Evolutionary conservation across 2,888 invertebrate species (phyloP).

Genomic region (Liopterus haemorrhoidalis): DNA sequence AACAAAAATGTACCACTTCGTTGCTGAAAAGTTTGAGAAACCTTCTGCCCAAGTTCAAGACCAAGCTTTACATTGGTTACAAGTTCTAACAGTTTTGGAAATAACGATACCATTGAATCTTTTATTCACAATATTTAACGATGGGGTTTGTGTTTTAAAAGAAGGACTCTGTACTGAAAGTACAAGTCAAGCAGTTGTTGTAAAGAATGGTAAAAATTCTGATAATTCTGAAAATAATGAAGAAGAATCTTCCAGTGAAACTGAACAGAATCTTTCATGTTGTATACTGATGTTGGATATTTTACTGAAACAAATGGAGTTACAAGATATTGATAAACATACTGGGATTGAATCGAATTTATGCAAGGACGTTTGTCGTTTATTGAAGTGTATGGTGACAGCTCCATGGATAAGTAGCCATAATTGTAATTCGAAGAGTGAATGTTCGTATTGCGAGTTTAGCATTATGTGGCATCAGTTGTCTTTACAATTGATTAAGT

Average conservation of each 20-base stretch:
- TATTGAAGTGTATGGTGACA: constrained; percentile 70
- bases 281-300: constrained; percentile 96
- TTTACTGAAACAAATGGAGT: constrained; percentile 86
- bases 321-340: constrained; percentile 77
- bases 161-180: constrained; percentile 47
- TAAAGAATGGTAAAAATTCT: constrained; percentile 8
- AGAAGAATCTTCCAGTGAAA: no score
- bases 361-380: constrained; percentile 65
- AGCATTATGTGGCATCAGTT: constrained; percentile 93
- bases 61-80: constrained; percentile 84
- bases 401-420: constrained; percentile 67
- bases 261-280: constrained; percentile 80
- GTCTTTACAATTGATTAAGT: constrained; percentile 71
- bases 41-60: constrained; percentile 78
- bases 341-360: constrained; percentile 70
- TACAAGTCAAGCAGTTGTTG: constrained; percentile 39
- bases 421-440: constrained; percentile 55
- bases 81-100: constrained; percentile 80
- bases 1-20: constrained; percentile 92
- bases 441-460: constrained; percentile 90
- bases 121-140: constrained; percentile 83
- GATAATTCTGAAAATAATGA: constrained; percentile 62
- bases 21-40: constrained; percentile 74
- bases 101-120: constrained; percentile 83
- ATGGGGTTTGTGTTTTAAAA: constrained; percentile 74